A percentile compares a stretch with the other conserved stretches of the same genome.
These are phyloP conservation scores for Gambusia affinis DNA, from an alignment of 2,113 vertebrate genomes.

Conservation along the genomic window DNA sequence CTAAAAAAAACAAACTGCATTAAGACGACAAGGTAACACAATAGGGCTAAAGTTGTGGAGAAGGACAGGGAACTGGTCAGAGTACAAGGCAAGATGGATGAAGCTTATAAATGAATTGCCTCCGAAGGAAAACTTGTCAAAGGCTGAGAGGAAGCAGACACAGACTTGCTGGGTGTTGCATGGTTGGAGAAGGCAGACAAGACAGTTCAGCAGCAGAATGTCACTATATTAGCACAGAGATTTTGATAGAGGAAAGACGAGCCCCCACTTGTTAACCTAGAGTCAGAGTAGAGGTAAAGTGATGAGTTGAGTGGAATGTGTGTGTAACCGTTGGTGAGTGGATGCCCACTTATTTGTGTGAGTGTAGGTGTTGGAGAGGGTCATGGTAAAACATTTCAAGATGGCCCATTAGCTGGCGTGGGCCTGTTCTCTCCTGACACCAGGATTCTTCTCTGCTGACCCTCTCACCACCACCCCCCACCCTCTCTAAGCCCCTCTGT, in stretches of 20 bases:
- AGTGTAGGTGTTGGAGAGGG: slow-evolving; percentile 60
- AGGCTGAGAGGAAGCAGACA: background rate
- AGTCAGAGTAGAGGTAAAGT: slow-evolving; percentile 71
- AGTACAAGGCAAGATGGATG: background rate
- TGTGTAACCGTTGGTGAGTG: slow-evolving; percentile 21
- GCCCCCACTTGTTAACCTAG: slow-evolving; percentile 61
- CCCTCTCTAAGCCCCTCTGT: slow-evolving; percentile 69
- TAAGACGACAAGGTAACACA: background rate
- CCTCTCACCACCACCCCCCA: slow-evolving; percentile 19
- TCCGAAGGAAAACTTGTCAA: background rate
- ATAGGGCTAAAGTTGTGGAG: background rate
- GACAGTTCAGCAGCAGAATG: slow-evolving; percentile 20
- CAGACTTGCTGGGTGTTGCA: background rate
- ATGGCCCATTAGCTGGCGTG: slow-evolving; percentile 78
- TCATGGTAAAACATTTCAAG: slow-evolving; percentile 84
- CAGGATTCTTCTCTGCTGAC: slow-evolving; percentile 73
- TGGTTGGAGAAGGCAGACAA: slow-evolving; percentile 1
- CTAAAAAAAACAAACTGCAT: background rate
- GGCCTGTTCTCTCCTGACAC: slow-evolving; percentile 67
- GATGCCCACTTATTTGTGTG: slow-evolving; percentile 39
- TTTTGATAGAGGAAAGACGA: slow-evolving; percentile 64
- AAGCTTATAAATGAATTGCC: background rate
- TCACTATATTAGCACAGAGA: slow-evolving; percentile 36
- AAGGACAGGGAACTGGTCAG: background rate
- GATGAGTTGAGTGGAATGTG: slow-evolving; percentile 65